phyloP scores from a whole-genome alignment of 2,797 vertebrate genomes.

The Malacoctenus gilli region DNA sequence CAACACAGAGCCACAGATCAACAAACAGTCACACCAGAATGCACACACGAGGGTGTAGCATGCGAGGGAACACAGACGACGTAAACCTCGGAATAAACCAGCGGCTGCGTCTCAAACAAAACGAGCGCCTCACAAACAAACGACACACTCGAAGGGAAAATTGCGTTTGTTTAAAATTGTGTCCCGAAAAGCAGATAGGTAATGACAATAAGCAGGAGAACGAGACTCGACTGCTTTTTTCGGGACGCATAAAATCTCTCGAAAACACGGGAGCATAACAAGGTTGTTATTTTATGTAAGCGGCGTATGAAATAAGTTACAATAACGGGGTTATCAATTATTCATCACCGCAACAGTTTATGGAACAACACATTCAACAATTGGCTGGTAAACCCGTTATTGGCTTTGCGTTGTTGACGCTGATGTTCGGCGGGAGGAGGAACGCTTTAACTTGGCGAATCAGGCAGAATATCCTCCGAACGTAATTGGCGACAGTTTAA shows the following conservation, averaged over 20 bases:
- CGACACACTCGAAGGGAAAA: neutral
- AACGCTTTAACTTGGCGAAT: neutral
- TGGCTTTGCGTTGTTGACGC: conserved; percentile 3
- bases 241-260: conserved; percentile 11
- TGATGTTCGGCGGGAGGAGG: neutral
- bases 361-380: conserved; percentile 14
- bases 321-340: conserved; percentile 10
- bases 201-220: neutral
- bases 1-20: conserved; percentile 64
- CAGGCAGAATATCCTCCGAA: too few species aligned
- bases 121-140: neutral
- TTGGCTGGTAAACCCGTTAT: conserved; percentile 18
- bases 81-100: conserved; percentile 4
- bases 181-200: neutral
- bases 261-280: neutral
- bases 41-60: conserved; percentile 1
- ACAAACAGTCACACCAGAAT: conserved; percentile 56
- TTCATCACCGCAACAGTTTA: conserved; percentile 17
- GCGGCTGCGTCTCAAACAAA: neutral
- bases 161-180: neutral
- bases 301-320: conserved; percentile 6
- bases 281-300: neutral
- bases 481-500: too few species aligned
- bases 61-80: conserved; percentile 3
- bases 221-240: neutral